A percentile compares a stretch with the other conserved stretches of the same genome.
These are phyloP conservation scores for Elmis aenea DNA, from an alignment of 2,888 invertebrate genomes.

Conservation along the genomic window DNA sequence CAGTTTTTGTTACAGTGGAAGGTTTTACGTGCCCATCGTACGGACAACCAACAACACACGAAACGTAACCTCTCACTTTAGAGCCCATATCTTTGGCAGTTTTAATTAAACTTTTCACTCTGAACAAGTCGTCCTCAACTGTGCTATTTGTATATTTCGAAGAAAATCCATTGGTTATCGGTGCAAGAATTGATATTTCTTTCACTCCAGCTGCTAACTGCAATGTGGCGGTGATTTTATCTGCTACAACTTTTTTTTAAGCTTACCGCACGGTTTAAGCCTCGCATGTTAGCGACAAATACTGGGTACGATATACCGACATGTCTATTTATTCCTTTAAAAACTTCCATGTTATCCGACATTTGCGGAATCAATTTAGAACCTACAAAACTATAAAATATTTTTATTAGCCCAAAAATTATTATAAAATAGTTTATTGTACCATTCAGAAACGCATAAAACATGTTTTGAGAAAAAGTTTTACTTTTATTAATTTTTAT, in stretches of 20 bases:
- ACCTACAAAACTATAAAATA: slow-evolving; percentile 93
- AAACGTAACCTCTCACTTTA: slow-evolving; percentile 87
- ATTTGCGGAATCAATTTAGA: slow-evolving; percentile 99
- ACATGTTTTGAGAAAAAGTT: no score
- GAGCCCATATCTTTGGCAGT: slow-evolving; percentile 66
- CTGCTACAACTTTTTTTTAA: slow-evolving; percentile 4
- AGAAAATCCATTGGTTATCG: slow-evolving; percentile 91
- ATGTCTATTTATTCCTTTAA: slow-evolving; percentile 61
- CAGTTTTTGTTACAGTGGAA: slow-evolving; percentile 70
- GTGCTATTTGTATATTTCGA: slow-evolving; percentile 92
- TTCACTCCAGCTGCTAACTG: slow-evolving; percentile 67
- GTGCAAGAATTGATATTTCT: slow-evolving; percentile 93
- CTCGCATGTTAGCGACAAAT: slow-evolving; percentile 89
- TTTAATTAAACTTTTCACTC: slow-evolving; percentile 68
- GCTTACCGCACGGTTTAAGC: slow-evolving; percentile 78
- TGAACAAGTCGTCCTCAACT: slow-evolving; percentile 73
- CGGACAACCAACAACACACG: slow-evolving; percentile 94
- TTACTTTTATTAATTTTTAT: no score
- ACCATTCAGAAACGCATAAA: no score
- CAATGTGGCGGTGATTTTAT: slow-evolving; percentile 35
- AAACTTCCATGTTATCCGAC: slow-evolving; percentile 81
- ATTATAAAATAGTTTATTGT: no score
- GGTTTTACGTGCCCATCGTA: slow-evolving; percentile 87
- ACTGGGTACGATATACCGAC: slow-evolving; percentile 81
- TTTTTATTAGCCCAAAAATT: no score